phyloP scores from a whole-genome alignment of 1,140 invertebrate species.

The Dermatophagoides farinae region DNA sequence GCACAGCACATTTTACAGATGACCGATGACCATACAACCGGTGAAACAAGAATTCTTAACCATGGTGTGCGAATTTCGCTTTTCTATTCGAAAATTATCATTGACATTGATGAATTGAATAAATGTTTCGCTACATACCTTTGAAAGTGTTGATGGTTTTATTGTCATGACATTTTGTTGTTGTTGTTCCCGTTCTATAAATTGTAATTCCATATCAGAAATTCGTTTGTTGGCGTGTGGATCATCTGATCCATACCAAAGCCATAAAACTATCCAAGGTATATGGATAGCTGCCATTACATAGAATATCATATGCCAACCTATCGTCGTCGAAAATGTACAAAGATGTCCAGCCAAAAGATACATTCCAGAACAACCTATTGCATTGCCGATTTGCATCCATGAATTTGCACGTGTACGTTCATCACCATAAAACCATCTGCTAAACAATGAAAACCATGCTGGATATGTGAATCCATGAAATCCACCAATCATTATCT shows the following conservation, averaged over 20 bases:
- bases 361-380: conserved; percentile 23
- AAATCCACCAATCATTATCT: conserved; percentile 3
- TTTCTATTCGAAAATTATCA: neutral
- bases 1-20: conserved; percentile 69
- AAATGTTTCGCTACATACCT: too few relatives aligned
- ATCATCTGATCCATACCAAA: conserved; percentile 28
- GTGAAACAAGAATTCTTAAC: conserved; percentile 49
- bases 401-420: conserved; percentile 6
- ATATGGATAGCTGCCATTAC: conserved; percentile 22
- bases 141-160: neutral
- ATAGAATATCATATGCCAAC: conserved; percentile 34
- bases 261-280: conserved; percentile 25
- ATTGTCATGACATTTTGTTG: neutral
- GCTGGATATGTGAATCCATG: conserved; percentile 6
- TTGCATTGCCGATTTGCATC: conserved; percentile 21
- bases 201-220: neutral
- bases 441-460: neutral
- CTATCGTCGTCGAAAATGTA: conserved; percentile 18
- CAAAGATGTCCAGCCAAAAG: conserved; percentile 24
- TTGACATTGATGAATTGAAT: neutral
- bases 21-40: conserved; percentile 75
- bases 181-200: neutral
- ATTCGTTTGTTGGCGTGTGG: conserved; percentile 26
- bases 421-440: conserved; percentile 6
- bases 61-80: conserved; percentile 36